Percentiles rank a stretch among this genome's conserved stretches.
phyloP scores from a whole-genome alignment of 2,797 vertebrate species.

The Poeciliopsis turneri region DNA sequence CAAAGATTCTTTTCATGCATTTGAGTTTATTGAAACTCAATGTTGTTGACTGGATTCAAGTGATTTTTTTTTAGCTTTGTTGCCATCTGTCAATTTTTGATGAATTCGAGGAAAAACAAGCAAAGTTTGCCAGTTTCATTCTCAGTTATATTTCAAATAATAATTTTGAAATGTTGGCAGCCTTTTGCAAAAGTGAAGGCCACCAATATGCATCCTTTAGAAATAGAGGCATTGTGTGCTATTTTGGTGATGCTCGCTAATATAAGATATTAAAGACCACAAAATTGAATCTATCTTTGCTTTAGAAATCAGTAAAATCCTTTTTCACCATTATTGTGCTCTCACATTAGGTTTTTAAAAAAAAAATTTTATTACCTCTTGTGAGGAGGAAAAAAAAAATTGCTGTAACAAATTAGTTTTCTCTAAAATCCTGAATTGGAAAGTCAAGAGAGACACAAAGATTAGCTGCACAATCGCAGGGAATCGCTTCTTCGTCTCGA shows the following conservation, averaged over 20 bases:
- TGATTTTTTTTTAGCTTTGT: background rate
- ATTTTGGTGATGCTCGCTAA: background rate
- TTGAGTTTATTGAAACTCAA: background rate
- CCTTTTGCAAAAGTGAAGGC: background rate
- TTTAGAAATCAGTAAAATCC: background rate
- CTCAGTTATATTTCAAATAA: background rate
- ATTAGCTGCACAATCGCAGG: background rate
- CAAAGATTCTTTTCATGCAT: background rate
- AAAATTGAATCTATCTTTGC: background rate
- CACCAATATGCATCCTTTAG: background rate
- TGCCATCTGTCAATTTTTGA: background rate
- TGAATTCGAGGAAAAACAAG: background rate
- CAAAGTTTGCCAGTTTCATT: background rate
- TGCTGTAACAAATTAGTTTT: background rate
- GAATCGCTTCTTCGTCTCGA: background rate
- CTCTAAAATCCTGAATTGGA: background rate
- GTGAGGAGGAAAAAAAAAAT: background rate
- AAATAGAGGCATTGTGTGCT: background rate
- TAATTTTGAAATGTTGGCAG: background rate
- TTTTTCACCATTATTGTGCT: background rate
- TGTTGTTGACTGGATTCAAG: background rate
- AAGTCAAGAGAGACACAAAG: background rate
- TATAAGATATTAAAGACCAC: background rate
- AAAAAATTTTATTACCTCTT: background rate
- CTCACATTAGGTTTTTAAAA: background rate